Percentiles rank a stretch among this genome's conserved stretches.
phyloP scores from a whole-genome alignment of 2,888 invertebrate species.

The Ornithoptera alexandrae region DNA sequence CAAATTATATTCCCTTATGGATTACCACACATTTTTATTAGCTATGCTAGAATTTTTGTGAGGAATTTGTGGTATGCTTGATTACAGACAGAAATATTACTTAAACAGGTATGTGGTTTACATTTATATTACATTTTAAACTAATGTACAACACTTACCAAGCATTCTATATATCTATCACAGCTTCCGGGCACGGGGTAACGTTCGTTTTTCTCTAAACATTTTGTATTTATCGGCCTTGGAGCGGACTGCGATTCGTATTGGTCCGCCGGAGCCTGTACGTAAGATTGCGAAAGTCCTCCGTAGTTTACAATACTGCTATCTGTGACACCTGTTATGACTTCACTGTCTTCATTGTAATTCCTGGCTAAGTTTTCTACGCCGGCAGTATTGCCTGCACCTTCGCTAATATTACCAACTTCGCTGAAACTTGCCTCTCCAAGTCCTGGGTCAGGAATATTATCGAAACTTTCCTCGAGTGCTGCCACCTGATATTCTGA shows the following conservation, averaged over 20 bases:
- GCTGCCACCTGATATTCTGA: constrained; percentile 32
- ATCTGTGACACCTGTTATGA: constrained; percentile 25
- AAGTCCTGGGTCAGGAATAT: constrained; percentile 1
- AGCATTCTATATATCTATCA: constrained; percentile 86
- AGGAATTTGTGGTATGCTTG: too few species aligned
- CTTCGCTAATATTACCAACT: constrained; percentile 7
- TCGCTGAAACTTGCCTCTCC: constrained; percentile 11
- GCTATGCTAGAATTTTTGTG: too few species aligned
- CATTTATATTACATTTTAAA: too few species aligned
- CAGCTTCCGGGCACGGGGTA: constrained; percentile 85
- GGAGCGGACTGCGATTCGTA: constrained; percentile 39
- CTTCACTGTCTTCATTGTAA: constrained; percentile 26
- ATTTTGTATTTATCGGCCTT: constrained; percentile 52
- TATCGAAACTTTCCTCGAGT: constrained; percentile 20
- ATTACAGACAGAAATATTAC: too few species aligned
- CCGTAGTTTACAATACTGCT: constrained; percentile 6
- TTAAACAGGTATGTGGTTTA: too few species aligned
- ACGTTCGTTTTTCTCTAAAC: constrained; percentile 85
- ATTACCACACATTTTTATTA: too few species aligned
- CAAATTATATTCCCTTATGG: too few species aligned
- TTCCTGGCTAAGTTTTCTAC: constrained; percentile 1
- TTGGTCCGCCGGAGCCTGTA: constrained; percentile 40
- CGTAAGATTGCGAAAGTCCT: constrained; percentile 32
- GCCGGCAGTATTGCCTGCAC: not conserved
- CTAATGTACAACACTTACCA: constrained; percentile 55